Conservation (phyloP, 2,113 vertebrate species). For the Macroglossus sobrinus region DNA sequence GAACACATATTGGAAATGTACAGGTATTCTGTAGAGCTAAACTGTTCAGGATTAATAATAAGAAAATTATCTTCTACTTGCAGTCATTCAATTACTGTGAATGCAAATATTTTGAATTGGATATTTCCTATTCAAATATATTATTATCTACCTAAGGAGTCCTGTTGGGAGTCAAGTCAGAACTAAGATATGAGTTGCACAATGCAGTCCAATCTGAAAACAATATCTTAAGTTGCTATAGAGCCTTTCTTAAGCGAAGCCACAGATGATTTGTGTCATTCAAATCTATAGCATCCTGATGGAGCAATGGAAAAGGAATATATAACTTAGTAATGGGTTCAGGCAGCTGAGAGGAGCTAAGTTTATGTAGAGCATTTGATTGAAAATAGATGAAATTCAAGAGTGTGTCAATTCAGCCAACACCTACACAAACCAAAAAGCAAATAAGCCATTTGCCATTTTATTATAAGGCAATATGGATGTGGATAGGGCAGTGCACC, state of each 20-base stretch:
- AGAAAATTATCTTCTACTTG: constrained; percentile 82
- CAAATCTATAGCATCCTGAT: constrained; percentile 47
- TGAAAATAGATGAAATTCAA: constrained; percentile 64
- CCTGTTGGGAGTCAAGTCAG: constrained; percentile 56
- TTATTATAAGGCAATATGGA: constrained; percentile 52
- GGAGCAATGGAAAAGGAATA: constrained; percentile 56
- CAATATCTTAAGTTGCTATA: constrained; percentile 67
- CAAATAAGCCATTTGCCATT: constrained; percentile 69
- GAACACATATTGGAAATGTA: constrained; percentile 71
- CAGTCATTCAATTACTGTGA: constrained; percentile 77
- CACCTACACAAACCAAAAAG: constrained; percentile 62
- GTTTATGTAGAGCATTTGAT: constrained; percentile 63
- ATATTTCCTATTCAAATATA: constrained; percentile 74
- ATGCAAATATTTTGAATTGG: constrained; percentile 77
- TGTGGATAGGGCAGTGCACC: constrained; percentile 28
- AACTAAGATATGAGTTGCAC: constrained; percentile 69
- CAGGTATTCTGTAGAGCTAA: constrained; percentile 73
- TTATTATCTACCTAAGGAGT: constrained; percentile 66
- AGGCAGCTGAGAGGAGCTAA: constrained; percentile 52
- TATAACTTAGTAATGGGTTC: constrained; percentile 55
- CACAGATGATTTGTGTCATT: constrained; percentile 64
- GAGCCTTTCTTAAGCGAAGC: constrained; percentile 67
- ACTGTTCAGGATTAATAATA: constrained; percentile 79
- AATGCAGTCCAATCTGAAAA: constrained; percentile 53
- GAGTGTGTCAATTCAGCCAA: neutral